phyloP scores from a whole-genome alignment of 1,140 invertebrate species.

The Orchestia grillus region DNA sequence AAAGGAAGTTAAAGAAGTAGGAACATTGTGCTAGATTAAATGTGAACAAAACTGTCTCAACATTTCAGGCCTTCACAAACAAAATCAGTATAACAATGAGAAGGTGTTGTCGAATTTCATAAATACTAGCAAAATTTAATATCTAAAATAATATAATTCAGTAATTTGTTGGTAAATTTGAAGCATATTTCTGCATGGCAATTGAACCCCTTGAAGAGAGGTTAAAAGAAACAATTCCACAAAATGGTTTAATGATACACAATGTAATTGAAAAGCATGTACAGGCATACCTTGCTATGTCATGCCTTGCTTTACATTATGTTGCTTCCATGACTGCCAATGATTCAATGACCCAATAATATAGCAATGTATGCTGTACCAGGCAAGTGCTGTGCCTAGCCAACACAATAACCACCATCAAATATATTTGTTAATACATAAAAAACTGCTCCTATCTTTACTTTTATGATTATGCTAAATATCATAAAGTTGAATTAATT shows the following conservation, averaged over 20 bases:
- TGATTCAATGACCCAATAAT: too few relatives aligned
- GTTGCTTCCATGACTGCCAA: too few relatives aligned
- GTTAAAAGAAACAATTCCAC: not conserved
- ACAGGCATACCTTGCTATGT: too few relatives aligned
- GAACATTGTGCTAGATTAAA: not conserved
- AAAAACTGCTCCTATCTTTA: too few relatives aligned
- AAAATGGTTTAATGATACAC: not conserved
- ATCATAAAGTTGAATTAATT: too few relatives aligned
- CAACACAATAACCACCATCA: too few relatives aligned
- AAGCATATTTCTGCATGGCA: not conserved
- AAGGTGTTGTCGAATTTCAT: not conserved
- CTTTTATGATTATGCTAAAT: too few relatives aligned
- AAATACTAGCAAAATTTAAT: not conserved
- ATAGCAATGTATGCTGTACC: too few relatives aligned
- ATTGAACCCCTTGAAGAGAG: not conserved
- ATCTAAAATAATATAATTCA: not conserved
- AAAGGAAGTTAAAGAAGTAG: not conserved
- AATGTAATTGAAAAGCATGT: too few relatives aligned
- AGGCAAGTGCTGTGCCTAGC: too few relatives aligned
- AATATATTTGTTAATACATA: too few relatives aligned
- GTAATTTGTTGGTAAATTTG: not conserved
- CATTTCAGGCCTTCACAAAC: not conserved
- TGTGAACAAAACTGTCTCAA: not conserved
- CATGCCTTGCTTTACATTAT: too few relatives aligned
- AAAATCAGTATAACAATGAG: not conserved